These are phyloP conservation scores for Rhagium mordax DNA, from an alignment of 2,888 invertebrate species.

Conservation along the genomic window DNA sequence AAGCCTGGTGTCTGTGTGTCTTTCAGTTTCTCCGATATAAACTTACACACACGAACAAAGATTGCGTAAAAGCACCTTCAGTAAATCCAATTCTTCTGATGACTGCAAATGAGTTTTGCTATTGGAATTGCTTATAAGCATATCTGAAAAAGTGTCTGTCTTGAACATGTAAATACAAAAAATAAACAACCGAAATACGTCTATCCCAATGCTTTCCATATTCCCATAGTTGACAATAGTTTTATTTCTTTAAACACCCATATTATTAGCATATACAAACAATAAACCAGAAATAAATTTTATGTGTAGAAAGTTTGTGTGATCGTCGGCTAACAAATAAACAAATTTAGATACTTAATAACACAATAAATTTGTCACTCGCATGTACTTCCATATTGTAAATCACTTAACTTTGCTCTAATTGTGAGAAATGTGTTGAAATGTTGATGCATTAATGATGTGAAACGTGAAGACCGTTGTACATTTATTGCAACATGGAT, in stretches of 20 bases:
- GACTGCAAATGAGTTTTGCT: not conserved
- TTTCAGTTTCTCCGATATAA: too few species aligned
- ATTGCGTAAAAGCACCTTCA: too few species aligned
- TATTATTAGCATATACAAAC: conserved; percentile 24
- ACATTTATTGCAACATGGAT: not conserved
- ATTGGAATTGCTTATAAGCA: not conserved
- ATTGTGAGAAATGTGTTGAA: conserved; percentile 27
- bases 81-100: too few species aligned
- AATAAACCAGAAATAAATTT: conserved; percentile 15
- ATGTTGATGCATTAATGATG: conserved; percentile 25
- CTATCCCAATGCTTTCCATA: not conserved
- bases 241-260: not conserved
- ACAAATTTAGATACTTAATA: conserved; percentile 26
- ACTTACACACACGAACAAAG: too few species aligned
- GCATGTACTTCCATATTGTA: conserved; percentile 19
- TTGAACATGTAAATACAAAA: not conserved
- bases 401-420: conserved; percentile 27
- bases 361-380: conserved; percentile 30
- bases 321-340: conserved; percentile 18
- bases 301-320: conserved; percentile 31
- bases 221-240: not conserved
- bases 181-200: not conserved
- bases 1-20: too few species aligned
- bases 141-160: not conserved
- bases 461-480: conserved; percentile 11